These are phyloP conservation scores for Rissa tridactyla DNA, from an alignment of 2,113 vertebrate species.

Conservation along the genomic window DNA sequence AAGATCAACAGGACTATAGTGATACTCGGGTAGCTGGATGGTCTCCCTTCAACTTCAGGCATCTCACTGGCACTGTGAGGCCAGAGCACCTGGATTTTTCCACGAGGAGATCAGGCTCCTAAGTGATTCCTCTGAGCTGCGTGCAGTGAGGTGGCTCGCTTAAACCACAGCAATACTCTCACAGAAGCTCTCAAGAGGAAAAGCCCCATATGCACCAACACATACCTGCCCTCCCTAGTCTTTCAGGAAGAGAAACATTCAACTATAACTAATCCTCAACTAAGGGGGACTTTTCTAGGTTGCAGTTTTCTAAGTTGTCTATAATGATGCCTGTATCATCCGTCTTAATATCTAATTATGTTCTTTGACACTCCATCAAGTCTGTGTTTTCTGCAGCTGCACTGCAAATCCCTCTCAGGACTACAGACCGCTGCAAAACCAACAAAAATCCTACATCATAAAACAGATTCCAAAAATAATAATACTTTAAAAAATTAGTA, in stretches of 20 bases:
- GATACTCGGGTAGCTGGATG: background rate
- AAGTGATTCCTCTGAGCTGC: background rate
- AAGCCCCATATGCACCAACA: background rate
- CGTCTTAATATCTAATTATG: background rate
- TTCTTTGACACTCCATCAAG: background rate
- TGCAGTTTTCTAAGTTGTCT: background rate
- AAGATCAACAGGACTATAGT: background rate
- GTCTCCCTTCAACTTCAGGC: background rate
- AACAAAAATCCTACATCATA: background rate
- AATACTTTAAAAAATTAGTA: background rate
- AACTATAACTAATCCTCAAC: background rate
- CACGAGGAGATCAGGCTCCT: background rate
- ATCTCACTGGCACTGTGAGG: background rate
- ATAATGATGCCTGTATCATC: background rate
- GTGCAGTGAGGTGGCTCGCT: accelerated
- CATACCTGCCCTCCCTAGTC: accelerated
- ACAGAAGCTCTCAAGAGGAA: background rate
- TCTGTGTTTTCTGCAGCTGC: background rate
- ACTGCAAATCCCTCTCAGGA: background rate
- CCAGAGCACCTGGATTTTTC: background rate
- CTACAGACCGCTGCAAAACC: background rate
- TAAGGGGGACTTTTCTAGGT: background rate
- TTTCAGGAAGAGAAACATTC: background rate
- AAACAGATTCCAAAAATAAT: background rate
- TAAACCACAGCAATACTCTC: background rate